Base-by-base conservation (phyloP, 2,797 vertebrate genomes). In the Sebastiscus albofasciatus region DNA sequence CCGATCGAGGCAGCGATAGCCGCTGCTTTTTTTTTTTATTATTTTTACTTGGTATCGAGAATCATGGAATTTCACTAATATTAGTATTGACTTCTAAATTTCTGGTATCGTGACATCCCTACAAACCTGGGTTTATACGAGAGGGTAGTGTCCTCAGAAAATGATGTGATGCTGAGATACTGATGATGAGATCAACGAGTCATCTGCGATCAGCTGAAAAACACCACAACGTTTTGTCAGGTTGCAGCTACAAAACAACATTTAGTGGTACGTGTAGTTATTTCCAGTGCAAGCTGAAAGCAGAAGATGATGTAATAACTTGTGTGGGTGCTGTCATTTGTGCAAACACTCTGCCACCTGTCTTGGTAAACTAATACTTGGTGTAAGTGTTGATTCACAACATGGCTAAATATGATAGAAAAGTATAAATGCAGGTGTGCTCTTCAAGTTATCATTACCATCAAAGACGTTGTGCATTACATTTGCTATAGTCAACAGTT, bases 251-350 rank as follows among this genome's bases (percentile, higher is more conserved):
- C 22, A 69, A 61, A 84, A 26, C 46, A 68, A 4, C 60, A 31
- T 34, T 68, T 55, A 67, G 24, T 34, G 39, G 10, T 65, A 5
- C 9, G 49, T 66, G 33, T 42, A 27, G 52, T 13, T 64, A 31
- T 59, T 74, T 29, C 64, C 12, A 52, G n/a, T 29, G 46, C 20
- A 2, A 52, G 27, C 20, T 70, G 26, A 31, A 61, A 24, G 58
- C 69, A 55, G 16, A 68, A 22, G 27, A 34, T 59, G 67, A 11
- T 70, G 60, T 52, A 67, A 79, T 78, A 67, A 72, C 29, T 12
- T 5, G 8, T 36, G 72, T 27, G 34, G 55, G 42, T 66, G 70
- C 18, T 39, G 39, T 69, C 54, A 66, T 33, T 52, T 66, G 70
- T 58, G 3, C 42, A 46, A 46, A 46, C 42, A 46, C 42, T 46